Conservation (phyloP, 64 coral and sea anemone genomes). For the Actinia tenebrosa region DNA sequence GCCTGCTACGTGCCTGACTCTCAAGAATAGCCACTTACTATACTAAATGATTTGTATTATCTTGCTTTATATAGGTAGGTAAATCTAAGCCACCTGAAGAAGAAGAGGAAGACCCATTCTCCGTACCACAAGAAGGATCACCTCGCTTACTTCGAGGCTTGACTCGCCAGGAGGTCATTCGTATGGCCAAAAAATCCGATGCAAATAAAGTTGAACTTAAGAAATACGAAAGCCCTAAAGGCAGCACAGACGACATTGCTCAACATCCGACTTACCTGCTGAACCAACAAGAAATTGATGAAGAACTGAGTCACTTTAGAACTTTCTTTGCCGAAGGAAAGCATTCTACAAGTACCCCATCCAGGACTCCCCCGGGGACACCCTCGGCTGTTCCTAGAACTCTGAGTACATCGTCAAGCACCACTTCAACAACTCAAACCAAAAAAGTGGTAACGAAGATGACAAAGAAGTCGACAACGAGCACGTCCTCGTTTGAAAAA, state of each 20-base stretch:
- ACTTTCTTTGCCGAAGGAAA: conserved; percentile 69
- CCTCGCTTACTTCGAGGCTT: conserved; percentile 47
- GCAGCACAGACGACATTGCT: conserved; percentile 50
- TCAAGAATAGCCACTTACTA: no score
- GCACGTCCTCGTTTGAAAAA: not conserved
- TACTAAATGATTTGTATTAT: not conserved
- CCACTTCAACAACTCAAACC: not conserved
- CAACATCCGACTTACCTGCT: conserved; percentile 51
- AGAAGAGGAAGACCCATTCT: conserved; percentile 13
- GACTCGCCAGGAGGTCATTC: conserved; percentile 79
- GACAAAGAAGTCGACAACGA: not conserved
- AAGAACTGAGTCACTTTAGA: conserved; percentile 78
- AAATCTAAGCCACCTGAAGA: not conserved
- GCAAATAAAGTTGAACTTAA: conserved; percentile 62
- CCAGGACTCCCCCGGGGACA: conserved; percentile 13
- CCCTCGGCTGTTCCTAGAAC: conserved; percentile 2
- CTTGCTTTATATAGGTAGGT: not conserved
- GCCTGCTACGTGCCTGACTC: no score
- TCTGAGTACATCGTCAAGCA: not conserved
- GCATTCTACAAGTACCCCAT: conserved; percentile 6
- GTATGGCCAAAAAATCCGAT: conserved; percentile 93
- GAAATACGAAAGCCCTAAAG: conserved; percentile 54
- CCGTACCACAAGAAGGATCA: not conserved
- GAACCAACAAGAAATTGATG: conserved; percentile 79
- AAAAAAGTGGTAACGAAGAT: not conserved